Evolutionary conservation across 1,140 invertebrate species (phyloP).

Genomic region (Gryon sp.): DNA sequence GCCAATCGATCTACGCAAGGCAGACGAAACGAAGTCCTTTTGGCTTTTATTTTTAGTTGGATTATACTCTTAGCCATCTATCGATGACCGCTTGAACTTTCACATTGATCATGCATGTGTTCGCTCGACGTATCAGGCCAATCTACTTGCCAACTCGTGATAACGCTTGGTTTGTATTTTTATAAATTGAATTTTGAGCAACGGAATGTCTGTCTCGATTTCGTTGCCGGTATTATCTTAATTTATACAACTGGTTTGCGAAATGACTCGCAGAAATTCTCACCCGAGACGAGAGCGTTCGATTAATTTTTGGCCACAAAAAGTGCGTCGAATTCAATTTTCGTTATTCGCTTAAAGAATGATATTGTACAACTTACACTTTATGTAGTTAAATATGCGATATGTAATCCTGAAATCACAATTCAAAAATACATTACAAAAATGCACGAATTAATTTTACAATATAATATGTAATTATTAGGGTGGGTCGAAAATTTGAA

Average conservation of each 20-base stretch:
- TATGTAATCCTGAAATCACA: no score
- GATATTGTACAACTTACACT: no score
- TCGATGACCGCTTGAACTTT: conserved; percentile 46
- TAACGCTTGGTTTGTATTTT: conserved; percentile 35
- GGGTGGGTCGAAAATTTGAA: no score
- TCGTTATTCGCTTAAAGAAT: no score
- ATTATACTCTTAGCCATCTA: conserved; percentile 36
- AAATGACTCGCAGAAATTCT: conserved; percentile 31
- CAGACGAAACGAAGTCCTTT: background rate
- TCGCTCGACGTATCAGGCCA: conserved; percentile 19
- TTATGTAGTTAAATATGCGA: no score
- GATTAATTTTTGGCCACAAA: conserved; percentile 40
- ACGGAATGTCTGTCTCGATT: conserved; percentile 26
- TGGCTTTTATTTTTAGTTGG: conserved; percentile 11
- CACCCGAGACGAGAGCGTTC: background rate
- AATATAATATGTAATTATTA: no score
- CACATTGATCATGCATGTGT: conserved; percentile 38
- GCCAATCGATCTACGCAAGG: background rate
- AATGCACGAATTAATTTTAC: no score
- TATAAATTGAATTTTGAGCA: conserved; percentile 46
- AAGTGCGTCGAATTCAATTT: conserved; percentile 10
- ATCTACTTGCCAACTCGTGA: conserved; percentile 10
- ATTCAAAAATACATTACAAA: no score
- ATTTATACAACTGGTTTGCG: conserved; percentile 52
- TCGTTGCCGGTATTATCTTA: conserved; percentile 49